A percentile compares a stretch with the other conserved stretches of the same genome.
phyloP scores from a whole-genome alignment of 2,113 vertebrate species.

The Sprattus sprattus region DNA sequence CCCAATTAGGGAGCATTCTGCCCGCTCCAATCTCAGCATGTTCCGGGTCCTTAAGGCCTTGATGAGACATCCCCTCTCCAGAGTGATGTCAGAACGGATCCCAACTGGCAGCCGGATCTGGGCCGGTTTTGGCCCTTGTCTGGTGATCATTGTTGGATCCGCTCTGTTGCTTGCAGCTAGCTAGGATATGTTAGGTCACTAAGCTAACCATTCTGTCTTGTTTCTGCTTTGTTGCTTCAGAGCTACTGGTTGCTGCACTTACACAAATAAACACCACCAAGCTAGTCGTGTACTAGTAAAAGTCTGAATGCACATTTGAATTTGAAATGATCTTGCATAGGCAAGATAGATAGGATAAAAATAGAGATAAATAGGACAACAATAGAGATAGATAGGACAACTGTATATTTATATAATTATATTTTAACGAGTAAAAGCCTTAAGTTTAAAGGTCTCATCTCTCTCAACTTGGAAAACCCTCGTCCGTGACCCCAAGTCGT shows the following conservation, averaged over 20 bases:
- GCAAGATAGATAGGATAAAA: not conserved
- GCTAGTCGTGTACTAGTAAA: not conserved
- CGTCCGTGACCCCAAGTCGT: not conserved
- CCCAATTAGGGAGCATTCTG: conserved; percentile 26
- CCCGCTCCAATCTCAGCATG: not conserved
- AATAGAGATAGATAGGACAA: not conserved
- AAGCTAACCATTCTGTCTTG: not conserved
- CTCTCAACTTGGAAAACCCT: not conserved
- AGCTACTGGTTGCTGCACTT: not conserved
- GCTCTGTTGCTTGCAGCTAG: not conserved
- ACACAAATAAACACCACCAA: conserved; percentile 11
- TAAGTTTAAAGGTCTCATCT: not conserved
- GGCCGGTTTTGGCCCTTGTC: not conserved
- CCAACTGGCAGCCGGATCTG: not conserved
- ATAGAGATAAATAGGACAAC: too few relatives aligned
- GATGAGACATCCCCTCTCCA: not conserved
- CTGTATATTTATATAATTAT: too few relatives aligned
- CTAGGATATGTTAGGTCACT: not conserved
- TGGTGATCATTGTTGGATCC: not conserved
- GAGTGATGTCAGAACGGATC: not conserved
- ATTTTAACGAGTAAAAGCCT: too few relatives aligned
- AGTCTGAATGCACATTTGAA: not conserved
- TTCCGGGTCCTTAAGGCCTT: not conserved
- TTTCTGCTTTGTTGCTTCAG: not conserved
- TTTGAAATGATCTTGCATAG: not conserved